Conservation (phyloP, 2,797 vertebrate species). For the Gymnothorax reevesii region DNA sequence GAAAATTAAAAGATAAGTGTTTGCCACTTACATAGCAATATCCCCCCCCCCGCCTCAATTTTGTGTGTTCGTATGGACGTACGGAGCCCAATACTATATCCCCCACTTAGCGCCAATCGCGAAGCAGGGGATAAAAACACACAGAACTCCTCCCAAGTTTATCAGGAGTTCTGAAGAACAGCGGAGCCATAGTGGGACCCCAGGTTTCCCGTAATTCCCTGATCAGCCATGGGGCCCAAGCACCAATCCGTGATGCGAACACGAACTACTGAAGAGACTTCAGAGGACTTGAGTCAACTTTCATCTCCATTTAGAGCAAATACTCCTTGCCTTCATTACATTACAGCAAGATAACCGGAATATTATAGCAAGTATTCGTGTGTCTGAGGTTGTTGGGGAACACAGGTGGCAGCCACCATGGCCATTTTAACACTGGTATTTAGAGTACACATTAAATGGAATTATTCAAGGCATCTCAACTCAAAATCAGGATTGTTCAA, state of each 20-base stretch:
- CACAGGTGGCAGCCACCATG: neutral
- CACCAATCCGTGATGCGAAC: neutral
- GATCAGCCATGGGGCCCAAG: neutral
- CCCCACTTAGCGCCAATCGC: no score
- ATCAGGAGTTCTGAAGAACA: conserved; percentile 2
- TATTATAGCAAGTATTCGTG: neutral
- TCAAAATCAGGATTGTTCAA: conserved; percentile 19
- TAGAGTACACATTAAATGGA: conserved; percentile 3
- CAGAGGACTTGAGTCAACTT: neutral
- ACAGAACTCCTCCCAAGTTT: conserved; percentile 17
- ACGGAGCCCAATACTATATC: no score
- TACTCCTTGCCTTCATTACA: neutral
- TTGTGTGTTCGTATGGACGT: no score
- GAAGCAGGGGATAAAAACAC: no score
- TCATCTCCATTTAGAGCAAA: neutral
- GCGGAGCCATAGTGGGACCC: neutral
- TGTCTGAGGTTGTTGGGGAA: neutral
- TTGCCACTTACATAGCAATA: no score
- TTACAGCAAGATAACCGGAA: neutral
- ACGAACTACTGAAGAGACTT: neutral
- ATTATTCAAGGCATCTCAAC: conserved; percentile 5
- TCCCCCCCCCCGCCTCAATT: no score
- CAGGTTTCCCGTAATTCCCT: neutral
- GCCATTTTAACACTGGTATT: conserved; percentile 9
- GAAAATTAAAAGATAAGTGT: conserved; percentile 32